phyloP scores from a whole-genome alignment of 1,140 invertebrate species.

The Drosophila equinoxialis region DNA sequence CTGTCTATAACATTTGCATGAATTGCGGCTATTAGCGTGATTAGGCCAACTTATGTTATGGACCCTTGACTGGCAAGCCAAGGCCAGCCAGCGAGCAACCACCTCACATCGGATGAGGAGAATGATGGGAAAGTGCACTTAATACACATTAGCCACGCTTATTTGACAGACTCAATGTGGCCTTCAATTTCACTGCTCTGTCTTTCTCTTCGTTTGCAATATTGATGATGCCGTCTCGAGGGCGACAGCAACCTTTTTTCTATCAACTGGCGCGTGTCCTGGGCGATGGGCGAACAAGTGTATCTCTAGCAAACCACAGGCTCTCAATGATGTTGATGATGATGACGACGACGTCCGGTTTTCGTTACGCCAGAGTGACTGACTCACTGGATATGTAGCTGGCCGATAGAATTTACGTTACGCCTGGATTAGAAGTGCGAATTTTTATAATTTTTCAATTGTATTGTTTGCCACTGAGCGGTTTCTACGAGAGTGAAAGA shows the following conservation, averaged over 20 bases:
- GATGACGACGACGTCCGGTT: conserved; percentile 51
- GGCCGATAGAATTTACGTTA: conserved; percentile 43
- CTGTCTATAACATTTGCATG: conserved; percentile 67
- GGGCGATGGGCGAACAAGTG: conserved; percentile 57
- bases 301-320: conserved; percentile 58
- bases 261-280: conserved; percentile 51
- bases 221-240: conserved; percentile 65
- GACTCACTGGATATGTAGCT: conserved; percentile 6
- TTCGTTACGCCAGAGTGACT: conserved; percentile 44
- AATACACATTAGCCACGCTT: conserved; percentile 78
- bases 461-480: conserved; percentile 57
- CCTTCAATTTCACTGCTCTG: conserved; percentile 1
- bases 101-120: conserved; percentile 8
- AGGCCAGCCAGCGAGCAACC: neutral
- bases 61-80: neutral
- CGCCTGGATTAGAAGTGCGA: conserved; percentile 62
- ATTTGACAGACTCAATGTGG: conserved; percentile 68
- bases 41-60: conserved; percentile 42
- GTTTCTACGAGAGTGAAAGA: neutral
- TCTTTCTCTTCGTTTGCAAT: conserved; percentile 49
- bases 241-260: conserved; percentile 7
- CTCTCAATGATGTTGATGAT: conserved; percentile 30
- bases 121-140: conserved; percentile 60
- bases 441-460: conserved; percentile 82
- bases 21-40: conserved; percentile 64